Evolutionary conservation across 2,888 invertebrate species (phyloP), one percentile per base, ranked within the genome.

Genomic region (Xylota segnis): DNA sequence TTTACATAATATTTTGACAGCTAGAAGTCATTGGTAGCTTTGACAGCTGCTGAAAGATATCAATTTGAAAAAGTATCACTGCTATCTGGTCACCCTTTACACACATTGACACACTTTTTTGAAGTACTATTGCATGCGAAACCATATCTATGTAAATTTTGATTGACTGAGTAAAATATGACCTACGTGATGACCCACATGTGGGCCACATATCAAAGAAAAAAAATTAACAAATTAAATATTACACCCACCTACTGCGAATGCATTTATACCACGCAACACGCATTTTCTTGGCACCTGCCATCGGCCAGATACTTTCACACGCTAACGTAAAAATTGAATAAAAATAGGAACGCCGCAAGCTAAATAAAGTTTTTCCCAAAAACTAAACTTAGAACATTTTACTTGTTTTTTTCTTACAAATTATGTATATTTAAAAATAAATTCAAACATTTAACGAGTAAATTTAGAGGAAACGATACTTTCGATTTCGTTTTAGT

Each of bases 191-290:
- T 47, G 50, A 52, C 52, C 50, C 47, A 47, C 65, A 74, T 68
- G 9, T 81, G 74, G 79, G 74, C 74, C 74, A 74, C 65, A 66
- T 79, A 58, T 74, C 74, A 50, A 43, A 43, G 6, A 9, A 63
- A 65, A 58, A 34, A n/a, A 5, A 32, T 54, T 23, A 23, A 32
- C 37, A 12, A 23, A 59, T n/a, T 45, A 58, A 45, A 56, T 23
- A 47, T 29, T 27, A 12, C 23, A 10, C 37, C 9, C 79, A 23
- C 79, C 79, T 65, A 66, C 79, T 7, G 32, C 5, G 23, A 37
- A 37, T 81, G 81, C 81, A 81, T 66, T 81, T 81, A 59, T 54
- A 61, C 81, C 75, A 68, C 54, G 75, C 66, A 75, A 61, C 56
- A 75, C 75, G 81, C 68, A 75, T 81, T 75, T 68, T 81, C 75